Evolutionary conservation across 2,888 invertebrate species (phyloP).

Genomic region (Polymixis flavicincta): DNA sequence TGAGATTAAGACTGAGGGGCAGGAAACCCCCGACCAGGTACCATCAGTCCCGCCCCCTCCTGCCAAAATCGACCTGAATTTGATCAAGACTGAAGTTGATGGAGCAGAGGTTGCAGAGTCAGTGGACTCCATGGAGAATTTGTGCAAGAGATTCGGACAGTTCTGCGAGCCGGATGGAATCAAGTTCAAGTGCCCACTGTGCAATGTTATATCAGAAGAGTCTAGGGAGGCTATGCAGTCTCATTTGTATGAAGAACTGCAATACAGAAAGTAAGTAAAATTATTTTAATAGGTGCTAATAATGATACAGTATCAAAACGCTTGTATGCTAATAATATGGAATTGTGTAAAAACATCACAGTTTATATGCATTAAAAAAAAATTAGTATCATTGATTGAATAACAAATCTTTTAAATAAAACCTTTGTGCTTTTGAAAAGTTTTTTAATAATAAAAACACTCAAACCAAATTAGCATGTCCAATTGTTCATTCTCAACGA

Average conservation of each 20-base stretch:
- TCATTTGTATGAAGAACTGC: constrained; percentile 92
- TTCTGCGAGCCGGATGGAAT: constrained; percentile 89
- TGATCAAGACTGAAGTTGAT: constrained; percentile 81
- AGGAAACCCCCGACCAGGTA: constrained; percentile 49
- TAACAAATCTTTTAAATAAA: not conserved
- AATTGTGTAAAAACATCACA: not conserved
- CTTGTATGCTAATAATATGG: not conserved
- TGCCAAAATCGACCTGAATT: constrained; percentile 74
- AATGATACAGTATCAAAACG: not conserved
- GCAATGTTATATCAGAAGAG: constrained; percentile 90
- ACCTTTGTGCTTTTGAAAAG: not conserved
- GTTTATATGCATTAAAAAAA: not conserved
- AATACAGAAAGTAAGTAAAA: constrained; percentile 91
- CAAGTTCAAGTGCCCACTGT: constrained; percentile 91
- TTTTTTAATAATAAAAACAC: not conserved
- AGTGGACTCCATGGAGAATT: constrained; percentile 73
- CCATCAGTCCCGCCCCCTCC: constrained; percentile 35
- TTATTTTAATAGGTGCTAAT: not conserved
- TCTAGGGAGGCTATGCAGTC: constrained; percentile 91
- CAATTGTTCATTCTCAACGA: constrained; percentile 6
- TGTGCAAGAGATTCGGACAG: constrained; percentile 78
- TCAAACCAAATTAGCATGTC: not conserved
- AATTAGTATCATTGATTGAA: not conserved
- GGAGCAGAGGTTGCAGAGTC: constrained; percentile 42
- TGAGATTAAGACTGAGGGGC: constrained; percentile 76